Evolutionary conservation across 2,797 vertebrate genomes (phyloP), one percentile per base, ranked within the genome.

Genomic region (Staurois parvus): DNA sequence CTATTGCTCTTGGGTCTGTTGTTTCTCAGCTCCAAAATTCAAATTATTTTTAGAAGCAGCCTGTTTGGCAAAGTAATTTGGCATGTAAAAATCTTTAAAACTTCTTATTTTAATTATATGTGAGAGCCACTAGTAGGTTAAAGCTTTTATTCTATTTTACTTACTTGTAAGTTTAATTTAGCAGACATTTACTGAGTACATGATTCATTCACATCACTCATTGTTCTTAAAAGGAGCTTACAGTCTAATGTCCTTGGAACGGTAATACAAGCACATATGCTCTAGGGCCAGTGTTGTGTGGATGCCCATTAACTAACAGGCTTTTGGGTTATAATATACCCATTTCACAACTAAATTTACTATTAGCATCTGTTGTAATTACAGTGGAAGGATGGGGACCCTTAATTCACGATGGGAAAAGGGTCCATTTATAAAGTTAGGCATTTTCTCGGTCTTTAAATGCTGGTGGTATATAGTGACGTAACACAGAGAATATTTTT

Each of bases 1-100:
- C 79, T 84, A 81, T 66, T 75, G 70, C 84, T 85, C 84, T 59
- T 76, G 77, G 84, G 84, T 69, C 59, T 80, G 29, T 76, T 78
- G 37, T 80, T 75, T 80, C 29, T 52, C 52, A 24, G 29, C 62
- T 67, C 42, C 69, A 37, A 79, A 5, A 68, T 81, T 32, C 32
- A 3, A 40, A 85, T 81, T 56, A 85, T 80, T 85, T 75, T 81
- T 80, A 66, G 64, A 66, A 28, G 28, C 34, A 69, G 74, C 76
- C 70, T 73, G 40, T 64, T 72, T 72, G 66, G 62, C 52, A 40
- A 28, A 68, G 73, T 37, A 76, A 56, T 72, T 84, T 76, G 64
- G 82, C 30, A 74, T 70, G 59, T 70, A 59, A 52, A 66, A 68
- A 76, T 67, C 42, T 69, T 83, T 75, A 52, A 56, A 66, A 45